Conservation (phyloP, 2,797 vertebrate species). For the Pyrocephalus nanus region DNA sequence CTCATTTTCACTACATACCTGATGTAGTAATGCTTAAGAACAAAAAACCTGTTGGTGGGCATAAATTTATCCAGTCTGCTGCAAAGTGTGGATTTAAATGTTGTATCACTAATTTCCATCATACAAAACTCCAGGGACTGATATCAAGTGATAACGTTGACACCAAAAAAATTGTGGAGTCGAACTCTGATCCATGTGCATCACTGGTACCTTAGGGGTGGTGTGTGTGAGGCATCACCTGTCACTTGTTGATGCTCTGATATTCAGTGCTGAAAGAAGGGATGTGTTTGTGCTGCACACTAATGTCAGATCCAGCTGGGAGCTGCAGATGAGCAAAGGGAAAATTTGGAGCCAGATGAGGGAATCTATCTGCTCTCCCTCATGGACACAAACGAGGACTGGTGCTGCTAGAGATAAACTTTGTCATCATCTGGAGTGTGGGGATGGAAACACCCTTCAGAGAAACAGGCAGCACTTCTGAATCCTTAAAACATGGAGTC, state of each 20-base stretch:
- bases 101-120: background rate
- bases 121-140: background rate
- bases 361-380: background rate
- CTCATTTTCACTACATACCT: background rate
- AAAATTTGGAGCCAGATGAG: background rate
- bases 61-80: background rate
- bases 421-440: background rate
- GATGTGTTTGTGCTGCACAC: rapidly evolving
- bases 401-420: background rate
- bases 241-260: background rate
- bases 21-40: background rate
- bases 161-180: background rate
- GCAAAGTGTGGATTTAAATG: background rate
- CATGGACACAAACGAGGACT: background rate
- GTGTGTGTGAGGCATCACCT: background rate
- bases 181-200: rapidly evolving
- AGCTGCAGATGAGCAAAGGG: background rate
- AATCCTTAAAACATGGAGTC: background rate
- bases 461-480: background rate
- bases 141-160: background rate
- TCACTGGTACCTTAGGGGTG: too few relatives aligned
- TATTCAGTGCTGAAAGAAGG: background rate
- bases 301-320: background rate
- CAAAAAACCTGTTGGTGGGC: background rate
- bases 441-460: background rate